Evolutionary conservation across 2,888 invertebrate species (phyloP).

Genomic region (Apamea monoglypha): DNA sequence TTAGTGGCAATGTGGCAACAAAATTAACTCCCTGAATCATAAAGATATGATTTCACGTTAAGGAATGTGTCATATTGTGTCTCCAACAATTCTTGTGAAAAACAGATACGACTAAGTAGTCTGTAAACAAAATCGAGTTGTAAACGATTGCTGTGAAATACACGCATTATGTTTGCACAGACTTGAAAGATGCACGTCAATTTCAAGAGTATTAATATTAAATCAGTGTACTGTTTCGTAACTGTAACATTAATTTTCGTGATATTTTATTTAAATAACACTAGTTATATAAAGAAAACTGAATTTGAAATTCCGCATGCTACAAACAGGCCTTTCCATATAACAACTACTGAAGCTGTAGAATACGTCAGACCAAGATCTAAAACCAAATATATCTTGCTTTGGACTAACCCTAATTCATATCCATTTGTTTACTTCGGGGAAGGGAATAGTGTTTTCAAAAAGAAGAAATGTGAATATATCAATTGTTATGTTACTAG

Average conservation of each 20-base stretch:
- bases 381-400: slow-evolving; percentile 76
- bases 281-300: slow-evolving; percentile 40
- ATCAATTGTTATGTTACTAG: slow-evolving; percentile 81
- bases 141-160: slow-evolving; percentile 12
- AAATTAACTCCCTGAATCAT: neutral
- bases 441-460: slow-evolving; percentile 75
- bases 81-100: slow-evolving; percentile 30
- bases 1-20: neutral
- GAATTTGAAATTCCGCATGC: slow-evolving; percentile 8
- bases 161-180: slow-evolving; percentile 15
- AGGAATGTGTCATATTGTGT: slow-evolving; percentile 27
- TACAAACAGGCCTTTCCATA: slow-evolving; percentile 14
- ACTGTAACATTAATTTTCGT: slow-evolving; percentile 44
- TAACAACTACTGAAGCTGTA: slow-evolving; percentile 23
- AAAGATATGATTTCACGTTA: neutral
- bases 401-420: slow-evolving; percentile 77
- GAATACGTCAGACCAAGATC: slow-evolving; percentile 6
- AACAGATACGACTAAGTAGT: slow-evolving; percentile 25
- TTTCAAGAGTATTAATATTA: slow-evolving; percentile 39
- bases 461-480: slow-evolving; percentile 75
- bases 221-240: slow-evolving; percentile 49
- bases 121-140: slow-evolving; percentile 39
- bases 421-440: slow-evolving; percentile 77
- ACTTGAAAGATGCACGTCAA: slow-evolving; percentile 40
- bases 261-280: slow-evolving; percentile 57